A percentile compares a stretch with the other conserved stretches of the same genome.
phyloP scores from a whole-genome alignment of 2,797 vertebrate species.

The Melanotaenia nigrans region DNA sequence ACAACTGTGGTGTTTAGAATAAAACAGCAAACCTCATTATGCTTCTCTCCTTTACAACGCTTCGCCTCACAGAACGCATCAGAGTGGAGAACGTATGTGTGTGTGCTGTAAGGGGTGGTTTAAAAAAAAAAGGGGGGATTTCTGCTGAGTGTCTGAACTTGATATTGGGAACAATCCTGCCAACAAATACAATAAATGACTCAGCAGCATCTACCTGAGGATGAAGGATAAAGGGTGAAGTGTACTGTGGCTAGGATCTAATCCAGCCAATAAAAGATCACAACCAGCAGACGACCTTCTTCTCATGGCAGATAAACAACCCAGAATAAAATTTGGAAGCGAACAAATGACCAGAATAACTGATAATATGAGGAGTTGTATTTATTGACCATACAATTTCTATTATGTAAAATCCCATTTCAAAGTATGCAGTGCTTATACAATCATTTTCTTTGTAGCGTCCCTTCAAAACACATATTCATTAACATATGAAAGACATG shows the following conservation, averaged over 20 bases:
- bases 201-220: conserved; percentile 50
- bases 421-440: not conserved
- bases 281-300: not conserved
- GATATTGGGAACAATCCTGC: conserved; percentile 69
- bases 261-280: conserved; percentile 35
- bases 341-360: conserved; percentile 8
- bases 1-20: conserved; percentile 13
- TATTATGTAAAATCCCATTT: conserved; percentile 26
- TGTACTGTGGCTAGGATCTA: conserved; percentile 22
- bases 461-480: conserved; percentile 16
- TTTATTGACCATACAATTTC: conserved; percentile 59
- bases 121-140: conserved; percentile 19
- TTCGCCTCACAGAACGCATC: conserved; percentile 33
- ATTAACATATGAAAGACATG: not conserved
- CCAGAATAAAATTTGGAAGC: not conserved
- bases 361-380: conserved; percentile 3
- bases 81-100: conserved; percentile 2
- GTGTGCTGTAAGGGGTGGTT: conserved; percentile 5
- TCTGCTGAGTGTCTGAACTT: conserved; percentile 78
- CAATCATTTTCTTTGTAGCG: not conserved
- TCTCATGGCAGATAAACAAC: not conserved
- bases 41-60: conserved; percentile 11
- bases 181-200: conserved; percentile 72
- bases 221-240: conserved; percentile 19
- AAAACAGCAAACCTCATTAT: conserved; percentile 34